These are phyloP conservation scores for Falco peregrinus DNA, from an alignment of 2,797 vertebrate genomes.

Conservation along the genomic window DNA sequence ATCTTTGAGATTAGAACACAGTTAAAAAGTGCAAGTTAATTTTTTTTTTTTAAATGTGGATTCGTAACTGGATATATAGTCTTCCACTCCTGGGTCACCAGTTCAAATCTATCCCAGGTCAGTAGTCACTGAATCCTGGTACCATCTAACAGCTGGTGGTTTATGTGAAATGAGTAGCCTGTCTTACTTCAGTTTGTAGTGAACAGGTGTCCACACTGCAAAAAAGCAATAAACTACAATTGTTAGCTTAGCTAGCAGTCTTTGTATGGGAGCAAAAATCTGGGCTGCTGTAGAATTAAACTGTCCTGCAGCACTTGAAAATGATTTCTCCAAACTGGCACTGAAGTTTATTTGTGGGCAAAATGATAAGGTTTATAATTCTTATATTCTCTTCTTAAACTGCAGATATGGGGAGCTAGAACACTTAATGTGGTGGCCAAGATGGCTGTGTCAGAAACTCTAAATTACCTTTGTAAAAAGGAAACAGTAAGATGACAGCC, in stretches of 20 bases:
- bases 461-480: neutral
- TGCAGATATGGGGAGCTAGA: neutral
- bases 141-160: slow-evolving; percentile 63
- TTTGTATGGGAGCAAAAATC: neutral
- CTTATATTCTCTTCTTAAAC: neutral
- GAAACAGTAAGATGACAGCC: neutral
- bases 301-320: neutral
- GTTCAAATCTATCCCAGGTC: slow-evolving; percentile 61
- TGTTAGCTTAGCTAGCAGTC: slow-evolving; percentile 21
- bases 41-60: neutral
- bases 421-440: neutral
- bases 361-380: neutral
- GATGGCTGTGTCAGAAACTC: neutral
- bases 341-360: neutral
- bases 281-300: neutral
- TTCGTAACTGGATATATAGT: slow-evolving; percentile 49
- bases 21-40: slow-evolving; percentile 20
- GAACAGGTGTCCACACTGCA: slow-evolving; percentile 59
- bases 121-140: slow-evolving; percentile 63
- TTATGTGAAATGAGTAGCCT: slow-evolving; percentile 68
- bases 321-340: neutral
- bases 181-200: slow-evolving; percentile 48
- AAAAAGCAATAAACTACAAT: slow-evolving; percentile 35
- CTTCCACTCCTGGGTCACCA: slow-evolving; percentile 64
- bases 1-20: neutral